Conservation (phyloP, 2,888 invertebrate genomes). For the Tineola bisselliella region DNA sequence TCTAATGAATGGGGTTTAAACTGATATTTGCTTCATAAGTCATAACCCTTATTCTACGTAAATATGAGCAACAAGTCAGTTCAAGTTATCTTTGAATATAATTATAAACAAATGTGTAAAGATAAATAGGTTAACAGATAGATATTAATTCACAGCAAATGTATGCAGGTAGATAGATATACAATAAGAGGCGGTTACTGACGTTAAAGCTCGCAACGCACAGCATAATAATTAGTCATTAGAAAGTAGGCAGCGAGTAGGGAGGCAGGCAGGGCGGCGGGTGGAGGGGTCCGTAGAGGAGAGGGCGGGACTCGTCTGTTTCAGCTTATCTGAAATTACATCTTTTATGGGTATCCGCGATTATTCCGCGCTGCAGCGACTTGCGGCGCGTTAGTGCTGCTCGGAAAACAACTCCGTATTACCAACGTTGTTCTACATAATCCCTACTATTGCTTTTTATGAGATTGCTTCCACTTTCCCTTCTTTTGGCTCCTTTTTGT, state of each 20-base stretch:
- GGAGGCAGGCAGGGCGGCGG: slow-evolving; percentile 25
- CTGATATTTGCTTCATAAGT: neutral
- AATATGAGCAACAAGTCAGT: too few relatives aligned
- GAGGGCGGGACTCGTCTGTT: slow-evolving; percentile 38
- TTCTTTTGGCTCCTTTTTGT: slow-evolving; percentile 28
- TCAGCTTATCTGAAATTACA: slow-evolving; percentile 69
- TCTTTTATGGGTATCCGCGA: slow-evolving; percentile 69
- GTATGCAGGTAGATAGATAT: slow-evolving; percentile 3
- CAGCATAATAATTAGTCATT: slow-evolving; percentile 70
- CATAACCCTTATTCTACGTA: too few relatives aligned
- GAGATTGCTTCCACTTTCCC: slow-evolving; percentile 45
- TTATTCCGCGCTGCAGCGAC: slow-evolving; percentile 67
- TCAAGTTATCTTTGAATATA: too few relatives aligned
- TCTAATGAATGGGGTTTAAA: neutral
- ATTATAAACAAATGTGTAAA: too few relatives aligned
- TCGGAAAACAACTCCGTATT: slow-evolving; percentile 58
- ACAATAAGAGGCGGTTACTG: slow-evolving; percentile 23
- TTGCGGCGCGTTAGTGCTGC: slow-evolving; percentile 60
- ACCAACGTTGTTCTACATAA: slow-evolving; percentile 61
- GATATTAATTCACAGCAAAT: neutral
- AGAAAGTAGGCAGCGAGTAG: slow-evolving; percentile 55
- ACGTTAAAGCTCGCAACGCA: slow-evolving; percentile 64
- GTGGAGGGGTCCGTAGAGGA: slow-evolving; percentile 26
- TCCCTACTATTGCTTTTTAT: slow-evolving; percentile 62
- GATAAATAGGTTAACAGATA: neutral